Evolutionary conservation across 2,888 invertebrate genomes (phyloP).

Genomic region (Panopea generosa): DNA sequence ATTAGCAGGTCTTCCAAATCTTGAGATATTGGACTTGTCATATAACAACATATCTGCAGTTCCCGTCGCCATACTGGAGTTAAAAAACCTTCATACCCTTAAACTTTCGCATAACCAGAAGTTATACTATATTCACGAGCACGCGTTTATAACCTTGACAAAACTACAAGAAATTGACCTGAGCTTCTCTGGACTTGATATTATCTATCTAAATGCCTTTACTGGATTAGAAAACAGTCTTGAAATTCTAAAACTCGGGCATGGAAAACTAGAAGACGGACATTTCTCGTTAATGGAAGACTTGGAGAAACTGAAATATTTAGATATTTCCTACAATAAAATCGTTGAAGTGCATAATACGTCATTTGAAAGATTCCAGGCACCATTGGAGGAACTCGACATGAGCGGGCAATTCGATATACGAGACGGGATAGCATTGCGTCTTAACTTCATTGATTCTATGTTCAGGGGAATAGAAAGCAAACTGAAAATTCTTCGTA

Average conservation of each 20-base stretch:
- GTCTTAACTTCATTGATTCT: slow-evolving; percentile 51
- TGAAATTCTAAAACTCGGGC: slow-evolving; percentile 28
- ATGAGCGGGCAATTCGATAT: slow-evolving; percentile 51
- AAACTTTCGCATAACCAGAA: slow-evolving; percentile 44
- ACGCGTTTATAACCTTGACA: slow-evolving; percentile 42
- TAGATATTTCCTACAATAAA: slow-evolving; percentile 59
- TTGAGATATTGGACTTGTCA: slow-evolving; percentile 55
- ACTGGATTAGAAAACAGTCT: slow-evolving; percentile 50
- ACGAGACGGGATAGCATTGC: slow-evolving; percentile 13
- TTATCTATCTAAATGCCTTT: slow-evolving; percentile 43
- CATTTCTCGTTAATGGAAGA: slow-evolving; percentile 51
- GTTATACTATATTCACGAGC: slow-evolving; percentile 50
- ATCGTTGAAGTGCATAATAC: slow-evolving; percentile 62
- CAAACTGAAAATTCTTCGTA: slow-evolving; percentile 38
- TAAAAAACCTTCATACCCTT: slow-evolving; percentile 42
- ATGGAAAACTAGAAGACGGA: slow-evolving; percentile 46
- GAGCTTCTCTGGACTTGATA: slow-evolving; percentile 45
- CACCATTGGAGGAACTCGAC: slow-evolving; percentile 49
- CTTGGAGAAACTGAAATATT: slow-evolving; percentile 25
- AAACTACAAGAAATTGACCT: slow-evolving; percentile 46
- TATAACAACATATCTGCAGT: slow-evolving; percentile 45
- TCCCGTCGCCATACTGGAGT: slow-evolving; percentile 39
- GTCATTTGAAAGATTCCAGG: slow-evolving; percentile 52
- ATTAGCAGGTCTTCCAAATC: slow-evolving; percentile 34
- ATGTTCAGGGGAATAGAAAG: slow-evolving; percentile 57